phyloP scores from a whole-genome alignment of 2,888 invertebrate species.

The Drosophila colorata region DNA sequence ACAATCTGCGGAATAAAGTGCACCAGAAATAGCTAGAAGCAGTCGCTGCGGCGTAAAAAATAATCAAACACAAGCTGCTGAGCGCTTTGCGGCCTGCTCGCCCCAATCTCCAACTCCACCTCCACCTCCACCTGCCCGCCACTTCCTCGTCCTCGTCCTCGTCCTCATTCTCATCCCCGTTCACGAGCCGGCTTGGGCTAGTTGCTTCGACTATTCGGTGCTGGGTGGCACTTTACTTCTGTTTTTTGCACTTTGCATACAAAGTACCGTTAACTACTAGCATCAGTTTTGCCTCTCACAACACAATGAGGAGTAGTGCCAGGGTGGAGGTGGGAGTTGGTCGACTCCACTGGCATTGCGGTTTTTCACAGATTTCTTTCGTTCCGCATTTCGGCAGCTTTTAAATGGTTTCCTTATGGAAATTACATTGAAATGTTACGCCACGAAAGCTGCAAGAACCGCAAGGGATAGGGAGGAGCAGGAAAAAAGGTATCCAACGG shows the following conservation, averaged over 20 bases:
- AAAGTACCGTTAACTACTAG: constrained; percentile 82
- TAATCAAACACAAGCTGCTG: constrained; percentile 70
- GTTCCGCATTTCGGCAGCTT: constrained; percentile 59
- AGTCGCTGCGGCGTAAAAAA: constrained; percentile 46
- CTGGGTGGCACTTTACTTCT: constrained; percentile 60
- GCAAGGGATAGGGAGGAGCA: background rate
- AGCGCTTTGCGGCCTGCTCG: constrained; percentile 55
- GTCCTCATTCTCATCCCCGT: constrained; percentile 10
- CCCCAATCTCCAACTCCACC: background rate
- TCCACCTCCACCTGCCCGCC: background rate
- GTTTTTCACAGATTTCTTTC: constrained; percentile 66
- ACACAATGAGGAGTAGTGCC: constrained; percentile 54
- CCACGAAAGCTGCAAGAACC: constrained; percentile 30
- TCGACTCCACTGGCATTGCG: constrained; percentile 45
- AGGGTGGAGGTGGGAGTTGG: background rate
- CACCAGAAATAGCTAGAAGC: constrained; percentile 42
- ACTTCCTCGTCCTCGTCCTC: background rate
- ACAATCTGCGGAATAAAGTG: constrained; percentile 65
- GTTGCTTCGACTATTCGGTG: constrained; percentile 56
- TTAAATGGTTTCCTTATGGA: constrained; percentile 80
- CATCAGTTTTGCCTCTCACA: constrained; percentile 70
- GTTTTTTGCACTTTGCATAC: constrained; percentile 83
- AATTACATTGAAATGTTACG: constrained; percentile 75
- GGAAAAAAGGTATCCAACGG: constrained; percentile 5
- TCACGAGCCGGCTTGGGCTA: constrained; percentile 40